Base-by-base conservation (phyloP, 2,113 vertebrate species). In the Gobius niger region DNA sequence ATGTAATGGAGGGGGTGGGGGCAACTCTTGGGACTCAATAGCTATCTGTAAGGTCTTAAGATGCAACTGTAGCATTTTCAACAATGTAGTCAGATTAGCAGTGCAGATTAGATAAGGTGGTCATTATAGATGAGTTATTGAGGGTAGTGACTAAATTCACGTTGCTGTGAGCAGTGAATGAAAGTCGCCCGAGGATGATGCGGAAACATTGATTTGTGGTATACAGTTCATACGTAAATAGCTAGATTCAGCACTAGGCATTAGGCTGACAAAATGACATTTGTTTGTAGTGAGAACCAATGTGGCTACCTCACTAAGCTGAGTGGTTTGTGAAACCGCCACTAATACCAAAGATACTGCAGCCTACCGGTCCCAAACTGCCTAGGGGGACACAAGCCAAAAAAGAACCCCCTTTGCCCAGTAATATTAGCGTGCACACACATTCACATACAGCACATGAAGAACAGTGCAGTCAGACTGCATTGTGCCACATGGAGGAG, bases 331-430 rank as follows among this genome's bases (percentile, higher is more conserved):
- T 94, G 88, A 92, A 92, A 98, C 96, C 95, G 94, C 96, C 92
- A 93, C 94, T 94, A 94, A 99, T 98, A 98, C 96, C 97, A 99
- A 99, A 99, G 96, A 98, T 95, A 92, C 92, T 95, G 93, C 92
- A 91, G 89, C 95, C 95, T 96, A 93, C 91, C 94, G 90, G 94
- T 95, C 94, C 93, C 93, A 94, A 94, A 94, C 88, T 91, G 90
- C 91, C 90, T 85, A 82, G 88, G 90, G 90, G 91, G 91, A 89
- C 62, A 79, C 72, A 70, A 65, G 70, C 80, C 41, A 71, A 78
- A 73, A 73, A 83, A 49, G 56, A 41, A 62, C 56, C 67, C 65
- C 54, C 68, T 72, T 75, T 72, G 60, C 49, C 69, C 81, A 75
- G 52, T 68, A 73, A 54, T 46, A 61, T 72, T 49, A 7, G 44